These are phyloP conservation scores for Piezodorus guildinii DNA, from an alignment of 1,140 invertebrate genomes.

Conservation along the genomic window DNA sequence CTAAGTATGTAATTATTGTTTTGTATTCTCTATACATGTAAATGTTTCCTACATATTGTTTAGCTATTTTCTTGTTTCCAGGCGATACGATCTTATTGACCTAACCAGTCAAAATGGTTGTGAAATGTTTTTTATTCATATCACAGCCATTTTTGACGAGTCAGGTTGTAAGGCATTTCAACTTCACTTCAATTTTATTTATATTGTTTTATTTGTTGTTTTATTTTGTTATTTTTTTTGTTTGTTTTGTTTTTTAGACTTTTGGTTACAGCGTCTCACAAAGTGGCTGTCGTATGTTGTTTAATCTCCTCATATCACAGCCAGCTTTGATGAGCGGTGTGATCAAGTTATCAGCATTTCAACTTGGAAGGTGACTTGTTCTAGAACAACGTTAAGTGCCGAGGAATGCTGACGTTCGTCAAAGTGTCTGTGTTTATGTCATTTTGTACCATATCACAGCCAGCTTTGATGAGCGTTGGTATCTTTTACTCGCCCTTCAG, in stretches of 20 bases:
- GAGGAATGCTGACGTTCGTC: slow-evolving; percentile 26
- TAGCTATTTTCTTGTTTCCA: neutral
- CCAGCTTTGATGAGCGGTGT: slow-evolving; percentile 68
- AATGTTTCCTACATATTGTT: too few relatives aligned
- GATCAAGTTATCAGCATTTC: slow-evolving; percentile 22
- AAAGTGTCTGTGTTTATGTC: slow-evolving; percentile 51
- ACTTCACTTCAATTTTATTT: slow-evolving; percentile 19
- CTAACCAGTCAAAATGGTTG: slow-evolving; percentile 61
- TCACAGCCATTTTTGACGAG: slow-evolving; percentile 83
- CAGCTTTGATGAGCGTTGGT: slow-evolving; percentile 65
- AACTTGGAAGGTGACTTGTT: neutral
- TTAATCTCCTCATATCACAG: slow-evolving; percentile 51
- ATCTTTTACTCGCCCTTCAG: neutral
- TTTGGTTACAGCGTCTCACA: slow-evolving; percentile 40
- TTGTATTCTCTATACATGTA: too few relatives aligned
- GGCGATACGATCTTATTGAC: neutral
- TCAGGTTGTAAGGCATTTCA: slow-evolving; percentile 38
- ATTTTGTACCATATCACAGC: slow-evolving; percentile 52
- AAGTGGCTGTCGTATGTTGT: slow-evolving; percentile 49
- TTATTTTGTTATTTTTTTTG: neutral
- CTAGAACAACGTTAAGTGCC: neutral
- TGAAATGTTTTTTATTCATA: slow-evolving; percentile 66
- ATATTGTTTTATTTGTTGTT: neutral
- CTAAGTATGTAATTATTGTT: too few relatives aligned
- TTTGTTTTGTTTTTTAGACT: too few relatives aligned